These are phyloP conservation scores for Ophion obscuratus DNA, from an alignment of 2,888 invertebrate species.

Conservation along the genomic window DNA sequence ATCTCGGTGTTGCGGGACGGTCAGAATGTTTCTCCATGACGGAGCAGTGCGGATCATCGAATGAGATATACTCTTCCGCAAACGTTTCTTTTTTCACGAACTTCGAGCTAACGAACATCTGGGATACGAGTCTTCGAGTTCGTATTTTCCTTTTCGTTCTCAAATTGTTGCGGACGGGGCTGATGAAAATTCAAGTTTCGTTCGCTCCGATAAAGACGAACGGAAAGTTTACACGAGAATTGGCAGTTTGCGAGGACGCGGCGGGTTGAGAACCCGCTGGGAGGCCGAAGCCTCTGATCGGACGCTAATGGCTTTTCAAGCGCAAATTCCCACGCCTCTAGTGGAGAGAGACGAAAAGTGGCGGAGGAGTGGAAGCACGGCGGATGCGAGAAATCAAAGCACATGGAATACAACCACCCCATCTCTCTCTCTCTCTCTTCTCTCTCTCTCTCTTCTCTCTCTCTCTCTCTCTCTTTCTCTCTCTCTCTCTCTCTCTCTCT, in stretches of 20 bases:
- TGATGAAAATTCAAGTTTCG: neutral
- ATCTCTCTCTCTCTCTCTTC: no score
- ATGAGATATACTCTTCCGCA: neutral
- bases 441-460: neutral
- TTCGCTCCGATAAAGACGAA: neutral
- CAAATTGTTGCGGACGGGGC: neutral
- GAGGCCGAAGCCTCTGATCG: constrained; percentile 47
- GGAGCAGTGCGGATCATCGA: neutral
- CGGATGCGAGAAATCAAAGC: constrained; percentile 51
- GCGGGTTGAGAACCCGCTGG: constrained; percentile 18
- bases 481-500: constrained; percentile 1
- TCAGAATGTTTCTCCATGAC: neutral
- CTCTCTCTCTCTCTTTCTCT: constrained; percentile 13
- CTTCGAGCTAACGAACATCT: neutral
- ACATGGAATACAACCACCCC: constrained; percentile 19
- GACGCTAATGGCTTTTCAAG: constrained; percentile 76
- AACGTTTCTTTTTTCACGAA: neutral
- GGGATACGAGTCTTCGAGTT: neutral
- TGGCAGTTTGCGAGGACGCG: neutral
- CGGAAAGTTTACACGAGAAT: constrained; percentile 1
- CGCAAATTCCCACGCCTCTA: constrained; percentile 65
- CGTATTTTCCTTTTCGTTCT: neutral
- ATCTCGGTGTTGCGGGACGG: neutral
- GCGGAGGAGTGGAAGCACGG: constrained; percentile 28
- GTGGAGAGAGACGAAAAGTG: constrained; percentile 50